Percentiles rank a stretch among this genome's conserved stretches.
These are phyloP conservation scores for Oncorhynchus nerka DNA, from an alignment of 2,113 vertebrate genomes.

Conservation along the genomic window DNA sequence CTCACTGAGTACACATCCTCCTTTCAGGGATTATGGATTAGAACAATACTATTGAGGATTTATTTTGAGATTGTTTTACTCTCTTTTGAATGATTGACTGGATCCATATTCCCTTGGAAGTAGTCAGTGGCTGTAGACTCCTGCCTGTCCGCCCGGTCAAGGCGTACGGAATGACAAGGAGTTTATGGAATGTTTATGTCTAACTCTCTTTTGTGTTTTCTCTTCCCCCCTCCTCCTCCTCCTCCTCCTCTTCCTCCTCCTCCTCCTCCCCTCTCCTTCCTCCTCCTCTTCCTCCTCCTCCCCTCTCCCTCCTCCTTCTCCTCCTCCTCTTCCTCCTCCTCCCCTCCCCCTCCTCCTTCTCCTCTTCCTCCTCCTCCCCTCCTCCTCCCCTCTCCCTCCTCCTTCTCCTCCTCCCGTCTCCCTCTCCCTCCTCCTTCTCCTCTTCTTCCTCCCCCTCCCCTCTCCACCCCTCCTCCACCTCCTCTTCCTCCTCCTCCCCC, in stretches of 20 bases:
- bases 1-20: slow-evolving; percentile 39
- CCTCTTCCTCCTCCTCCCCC: slow-evolving; percentile 10
- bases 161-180: not conserved
- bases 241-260: not conserved
- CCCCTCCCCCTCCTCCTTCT: too few relatives aligned
- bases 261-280: not conserved
- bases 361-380: too few relatives aligned
- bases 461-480: not conserved
- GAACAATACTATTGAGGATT: slow-evolving; percentile 66
- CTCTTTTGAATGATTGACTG: slow-evolving; percentile 11
- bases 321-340: too few relatives aligned
- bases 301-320: too few relatives aligned
- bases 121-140: not conserved
- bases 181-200: slow-evolving; percentile 11
- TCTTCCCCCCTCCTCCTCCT: not conserved
- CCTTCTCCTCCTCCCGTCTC: too few relatives aligned
- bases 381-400: too few relatives aligned
- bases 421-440: too few relatives aligned
- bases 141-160: not conserved
- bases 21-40: slow-evolving; percentile 51
- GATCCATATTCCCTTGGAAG: slow-evolving; percentile 1
- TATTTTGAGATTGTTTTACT: slow-evolving; percentile 40
- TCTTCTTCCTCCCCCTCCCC: too few relatives aligned
- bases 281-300: too few relatives aligned
- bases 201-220: not conserved